These are phyloP conservation scores for Agrotis clavis DNA, from an alignment of 2,888 invertebrate genomes.

Conservation along the genomic window DNA sequence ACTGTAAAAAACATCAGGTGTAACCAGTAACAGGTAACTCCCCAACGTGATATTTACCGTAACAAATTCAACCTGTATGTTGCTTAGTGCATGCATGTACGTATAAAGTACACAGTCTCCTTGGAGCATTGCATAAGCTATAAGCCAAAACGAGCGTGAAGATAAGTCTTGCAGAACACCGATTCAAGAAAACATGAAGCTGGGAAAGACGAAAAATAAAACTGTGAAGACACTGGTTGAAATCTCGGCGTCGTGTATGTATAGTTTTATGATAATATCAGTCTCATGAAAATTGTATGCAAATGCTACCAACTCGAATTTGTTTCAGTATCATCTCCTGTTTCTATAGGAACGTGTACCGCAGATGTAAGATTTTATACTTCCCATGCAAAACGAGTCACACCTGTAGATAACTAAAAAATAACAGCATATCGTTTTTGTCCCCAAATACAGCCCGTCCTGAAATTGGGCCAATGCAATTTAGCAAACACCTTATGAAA, in stretches of 20 bases:
- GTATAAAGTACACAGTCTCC: conserved; percentile 38
- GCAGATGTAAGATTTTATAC: conserved; percentile 4
- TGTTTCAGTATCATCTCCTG: conserved; percentile 38
- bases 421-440: not conserved
- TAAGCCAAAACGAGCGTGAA: conserved; percentile 34
- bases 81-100: conserved; percentile 37
- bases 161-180: conserved; percentile 34
- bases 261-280: conserved; percentile 47
- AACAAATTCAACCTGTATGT: conserved; percentile 31
- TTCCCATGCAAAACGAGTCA: conserved; percentile 18
- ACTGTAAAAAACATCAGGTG: conserved; percentile 4
- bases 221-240: conserved; percentile 26
- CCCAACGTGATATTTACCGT: conserved; percentile 48
- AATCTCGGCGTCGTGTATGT: conserved; percentile 34
- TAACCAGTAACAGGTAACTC: conserved; percentile 32
- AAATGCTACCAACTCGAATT: conserved; percentile 56
- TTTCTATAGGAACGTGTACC: not conserved
- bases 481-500: not conserved
- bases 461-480: conserved; percentile 2
- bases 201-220: conserved; percentile 29
- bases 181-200: conserved; percentile 37
- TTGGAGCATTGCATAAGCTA: conserved; percentile 56
- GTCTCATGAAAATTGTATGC: conserved; percentile 58
- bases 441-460: not conserved
- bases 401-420: conserved; percentile 2